Conservation (phyloP, 2,797 vertebrate genomes). For the Nannoperca obscura region DNA sequence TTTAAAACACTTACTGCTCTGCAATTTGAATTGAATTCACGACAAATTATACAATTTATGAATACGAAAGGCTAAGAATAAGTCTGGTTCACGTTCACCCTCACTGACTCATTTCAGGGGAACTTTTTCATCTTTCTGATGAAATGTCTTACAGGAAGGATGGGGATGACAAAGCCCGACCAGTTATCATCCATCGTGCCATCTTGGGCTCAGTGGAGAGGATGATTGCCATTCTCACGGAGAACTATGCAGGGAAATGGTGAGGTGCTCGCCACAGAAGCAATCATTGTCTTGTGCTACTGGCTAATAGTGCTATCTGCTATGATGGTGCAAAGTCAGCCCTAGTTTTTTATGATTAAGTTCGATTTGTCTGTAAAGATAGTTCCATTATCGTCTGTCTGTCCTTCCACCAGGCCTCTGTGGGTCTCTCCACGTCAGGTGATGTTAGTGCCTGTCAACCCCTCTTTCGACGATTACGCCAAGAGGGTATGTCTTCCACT, state of each 20-base stretch:
- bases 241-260: conserved; percentile 97
- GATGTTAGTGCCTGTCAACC: conserved; percentile 94
- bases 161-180: conserved; percentile 90
- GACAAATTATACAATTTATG: too few relatives aligned
- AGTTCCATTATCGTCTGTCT: conserved; percentile 13
- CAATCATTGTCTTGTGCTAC: too few relatives aligned
- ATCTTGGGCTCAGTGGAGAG: conserved; percentile 95
- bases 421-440: conserved; percentile 95
- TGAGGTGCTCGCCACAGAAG: conserved; percentile 66
- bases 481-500: conserved; percentile 79
- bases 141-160: conserved; percentile 79
- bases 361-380: neutral
- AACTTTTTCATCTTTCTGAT: conserved; percentile 1
- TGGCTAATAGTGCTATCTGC: too few relatives aligned
- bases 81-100: neutral
- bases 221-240: conserved; percentile 96
- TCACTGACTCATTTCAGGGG: neutral
- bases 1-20: too few relatives aligned
- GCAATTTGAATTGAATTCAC: too few relatives aligned
- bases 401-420: conserved; percentile 88
- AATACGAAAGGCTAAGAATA: neutral
- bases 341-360: too few relatives aligned
- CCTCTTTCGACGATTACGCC: conserved; percentile 90
- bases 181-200: conserved; percentile 97
- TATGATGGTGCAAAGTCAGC: too few relatives aligned